Base-by-base conservation (phyloP, 1,140 invertebrate species). In the Eumaeus atala region DNA sequence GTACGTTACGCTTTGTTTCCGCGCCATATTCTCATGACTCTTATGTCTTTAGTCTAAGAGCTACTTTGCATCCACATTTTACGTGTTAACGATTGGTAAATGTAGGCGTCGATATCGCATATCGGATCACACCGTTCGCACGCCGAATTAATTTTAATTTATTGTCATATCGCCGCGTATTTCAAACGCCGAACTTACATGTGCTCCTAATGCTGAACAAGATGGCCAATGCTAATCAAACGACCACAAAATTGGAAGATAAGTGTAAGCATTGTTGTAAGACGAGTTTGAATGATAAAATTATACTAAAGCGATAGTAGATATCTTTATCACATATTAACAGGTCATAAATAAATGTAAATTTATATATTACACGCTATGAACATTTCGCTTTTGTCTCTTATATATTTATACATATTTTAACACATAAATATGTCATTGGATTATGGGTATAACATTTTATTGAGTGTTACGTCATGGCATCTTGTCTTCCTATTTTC, bases 111-210 rank as follows among this genome's bases (percentile, higher is more conserved):
- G 67, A 64, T 86, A 86, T 86, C 83, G 73, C 74, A 67, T 78
- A 86, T 86, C 83, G 80, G 79, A 86, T 86, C 80, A 81, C 64
- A 47, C 64, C 80, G 83, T 84, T 86, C 79, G 83, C 80, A 84
- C 80, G 79, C 80, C 80, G 83, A 86, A 86, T 86, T 86, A 86
- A 86, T 86, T 86, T 86, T 86, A 84, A 86, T 86, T 86, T 86
- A 86, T 86, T 84, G 83, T 84, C 81, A 77, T 74, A 65, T 67
- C 74, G 67, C 67, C 52, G 70, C 77, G 77, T 80, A 81, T 83
- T 84, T 84, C 75, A 80, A 16, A 44, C 40, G 21, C 21, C 21
- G 2, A 28, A 28, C n/a, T n/a, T n/a, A n/a, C 21, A 28, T 28
- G 21, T 28, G 21, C 21, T 28, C 21, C 21, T 28, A n/a, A n/a